Conservation (phyloP, 2,797 vertebrate species). For the Simalia tracyae region DNA sequence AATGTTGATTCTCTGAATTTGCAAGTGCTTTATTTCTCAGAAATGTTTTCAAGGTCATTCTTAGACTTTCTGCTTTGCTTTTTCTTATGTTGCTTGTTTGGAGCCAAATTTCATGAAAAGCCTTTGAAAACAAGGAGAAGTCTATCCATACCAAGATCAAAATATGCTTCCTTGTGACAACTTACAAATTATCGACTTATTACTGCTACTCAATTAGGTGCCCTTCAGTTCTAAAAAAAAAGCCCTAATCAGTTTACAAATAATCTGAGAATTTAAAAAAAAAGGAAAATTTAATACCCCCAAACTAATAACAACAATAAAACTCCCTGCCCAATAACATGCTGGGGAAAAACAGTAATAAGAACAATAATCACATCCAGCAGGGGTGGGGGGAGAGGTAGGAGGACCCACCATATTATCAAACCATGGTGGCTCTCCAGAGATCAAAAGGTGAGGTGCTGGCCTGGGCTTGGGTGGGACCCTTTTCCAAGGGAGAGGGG, state of each 20-base stretch:
- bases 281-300: neutral
- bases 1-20: neutral
- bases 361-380: neutral
- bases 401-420: neutral
- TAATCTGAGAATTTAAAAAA: neutral
- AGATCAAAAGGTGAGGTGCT: neutral
- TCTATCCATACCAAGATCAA: neutral
- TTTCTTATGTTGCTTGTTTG: neutral
- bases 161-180: neutral
- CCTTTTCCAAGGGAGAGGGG: neutral
- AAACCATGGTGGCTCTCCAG: neutral
- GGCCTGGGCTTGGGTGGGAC: neutral
- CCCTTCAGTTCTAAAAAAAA: neutral
- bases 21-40: slow-evolving; percentile 13
- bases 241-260: neutral
- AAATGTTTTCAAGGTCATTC: slow-evolving; percentile 15
- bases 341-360: neutral
- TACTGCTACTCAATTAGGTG: neutral
- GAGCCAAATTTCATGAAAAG: slow-evolving; percentile 9
- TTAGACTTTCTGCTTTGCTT: neutral
- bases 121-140: neutral
- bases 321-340: neutral
- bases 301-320: neutral
- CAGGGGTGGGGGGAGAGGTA: no score
- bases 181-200: neutral